phyloP scores from a whole-genome alignment of 1,140 invertebrate genomes.

The Batillaria attramentaria region DNA sequence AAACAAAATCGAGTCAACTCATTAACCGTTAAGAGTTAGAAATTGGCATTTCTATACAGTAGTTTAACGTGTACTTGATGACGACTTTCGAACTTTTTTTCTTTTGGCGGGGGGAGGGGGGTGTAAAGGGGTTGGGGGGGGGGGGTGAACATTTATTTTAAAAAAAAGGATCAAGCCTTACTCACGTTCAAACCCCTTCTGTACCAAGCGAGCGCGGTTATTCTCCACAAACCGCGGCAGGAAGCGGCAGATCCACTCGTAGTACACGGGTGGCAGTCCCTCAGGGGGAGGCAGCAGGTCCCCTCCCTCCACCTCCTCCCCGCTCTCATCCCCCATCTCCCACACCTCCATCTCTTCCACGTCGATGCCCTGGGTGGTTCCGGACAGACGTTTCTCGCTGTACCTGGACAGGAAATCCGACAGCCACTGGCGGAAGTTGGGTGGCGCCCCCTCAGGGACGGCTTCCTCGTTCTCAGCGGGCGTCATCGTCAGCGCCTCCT shows the following conservation, averaged over 20 bases:
- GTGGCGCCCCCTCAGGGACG: neutral
- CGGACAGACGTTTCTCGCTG: neutral
- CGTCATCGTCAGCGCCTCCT: neutral
- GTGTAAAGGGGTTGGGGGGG: neutral
- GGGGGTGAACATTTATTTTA: neutral
- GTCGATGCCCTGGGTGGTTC: neutral
- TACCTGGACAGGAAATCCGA: neutral
- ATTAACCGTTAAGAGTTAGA: too few species aligned
- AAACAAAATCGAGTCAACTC: too few species aligned
- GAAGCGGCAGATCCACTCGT: constrained; percentile 14
- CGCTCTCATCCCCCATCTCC: neutral
- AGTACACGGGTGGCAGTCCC: constrained; percentile 10
- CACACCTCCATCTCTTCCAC: neutral
- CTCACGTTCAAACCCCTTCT: neutral
- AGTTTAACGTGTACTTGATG: neutral
- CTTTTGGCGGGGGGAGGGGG: neutral
- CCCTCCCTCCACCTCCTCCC: neutral
- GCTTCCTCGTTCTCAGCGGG: neutral
- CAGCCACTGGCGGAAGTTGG: constrained; percentile 17
- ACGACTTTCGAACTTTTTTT: neutral
- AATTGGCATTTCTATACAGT: neutral
- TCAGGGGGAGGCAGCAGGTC: neutral
- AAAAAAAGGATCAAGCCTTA: too few species aligned
- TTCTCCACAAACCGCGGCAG: neutral
- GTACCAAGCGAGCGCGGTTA: neutral